Evolutionary conservation across 1,140 invertebrate species (phyloP), one percentile per base, ranked within the genome.

Genomic region (Diabrotica virgifera): DNA sequence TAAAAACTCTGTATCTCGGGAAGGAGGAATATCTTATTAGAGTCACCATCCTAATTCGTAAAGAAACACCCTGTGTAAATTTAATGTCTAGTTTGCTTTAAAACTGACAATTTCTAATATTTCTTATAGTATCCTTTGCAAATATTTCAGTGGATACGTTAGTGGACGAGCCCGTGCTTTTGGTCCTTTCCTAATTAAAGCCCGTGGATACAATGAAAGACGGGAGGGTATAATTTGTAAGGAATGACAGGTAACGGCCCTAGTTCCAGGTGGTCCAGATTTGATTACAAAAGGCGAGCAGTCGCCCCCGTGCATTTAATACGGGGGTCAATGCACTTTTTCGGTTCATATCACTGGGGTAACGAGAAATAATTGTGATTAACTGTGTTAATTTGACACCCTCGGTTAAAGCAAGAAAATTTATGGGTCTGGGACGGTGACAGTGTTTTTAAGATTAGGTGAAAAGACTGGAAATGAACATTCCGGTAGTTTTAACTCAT

Each of bases 241-340:
- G 55, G 55, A 57, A 57, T 57, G 55, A 40, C 55, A 57, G 55
- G 55, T 57, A 57, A 57, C 36, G 55, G 55, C 37, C 36, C 36
- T 5, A 57, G 55, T 57, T 57, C 55, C 55, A 57, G 55, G 55
- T 57, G 55, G 55, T 57, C 55, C 24, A 57, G 55, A 57, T 57
- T 57, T 57, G 6, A 57, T 57, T 57, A 57, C 36, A 57, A 36
- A 36, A 36, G 36, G 55, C 24, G 36, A 36, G 24, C 53, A 8
- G 40, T n/a, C 40, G 40, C 40, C 40, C 40, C 40, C 40, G 40
- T 46, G 40, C 8, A 46, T n/a, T 46, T 46, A 46, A 8, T 46
- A 8, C 8, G 6, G 6, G 40, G 40, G 40, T 46, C 40, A 46
- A 46, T 46, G n/a, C 40, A 46, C 40, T 46, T 46, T 46, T 46